A percentile compares a stretch with the other conserved stretches of the same genome.
phyloP scores from a whole-genome alignment of 1,140 invertebrate genomes.

The Tetranychus urticae region DNA sequence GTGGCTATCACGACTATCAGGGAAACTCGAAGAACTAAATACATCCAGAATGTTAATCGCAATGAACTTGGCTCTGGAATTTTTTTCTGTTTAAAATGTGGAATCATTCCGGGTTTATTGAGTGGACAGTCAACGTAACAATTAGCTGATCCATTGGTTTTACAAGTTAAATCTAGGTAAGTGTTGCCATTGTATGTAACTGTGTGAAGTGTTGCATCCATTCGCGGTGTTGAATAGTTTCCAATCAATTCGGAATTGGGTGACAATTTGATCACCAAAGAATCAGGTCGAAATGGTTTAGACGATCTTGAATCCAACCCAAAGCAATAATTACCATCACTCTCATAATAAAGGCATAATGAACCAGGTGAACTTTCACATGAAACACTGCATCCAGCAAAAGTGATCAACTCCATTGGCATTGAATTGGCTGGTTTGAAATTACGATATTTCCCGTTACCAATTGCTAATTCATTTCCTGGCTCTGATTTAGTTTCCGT shows the following conservation, averaged over 20 bases:
- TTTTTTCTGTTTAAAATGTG: background rate
- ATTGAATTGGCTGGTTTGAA: too few relatives aligned
- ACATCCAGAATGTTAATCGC: conserved; percentile 4
- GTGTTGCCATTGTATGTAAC: background rate
- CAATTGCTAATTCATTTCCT: too few relatives aligned
- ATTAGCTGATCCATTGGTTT: background rate
- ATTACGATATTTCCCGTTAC: too few relatives aligned
- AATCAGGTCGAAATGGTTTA: background rate
- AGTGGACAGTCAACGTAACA: background rate
- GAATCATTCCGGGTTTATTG: background rate
- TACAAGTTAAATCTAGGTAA: background rate
- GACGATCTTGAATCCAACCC: background rate
- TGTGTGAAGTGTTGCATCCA: background rate
- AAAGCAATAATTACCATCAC: background rate
- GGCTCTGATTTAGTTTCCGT: background rate
- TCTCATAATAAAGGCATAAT: background rate
- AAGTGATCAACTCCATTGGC: too few relatives aligned
- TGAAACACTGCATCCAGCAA: too few relatives aligned
- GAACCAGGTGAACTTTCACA: background rate
- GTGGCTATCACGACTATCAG: conserved; percentile 6
- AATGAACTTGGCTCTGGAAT: background rate
- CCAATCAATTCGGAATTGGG: background rate
- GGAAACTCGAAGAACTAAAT: conserved; percentile 1
- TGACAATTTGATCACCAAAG: background rate
- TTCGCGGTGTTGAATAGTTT: too few relatives aligned